Conservation (phyloP, 1,140 invertebrate species). For the Diabrotica virgifera region DNA sequence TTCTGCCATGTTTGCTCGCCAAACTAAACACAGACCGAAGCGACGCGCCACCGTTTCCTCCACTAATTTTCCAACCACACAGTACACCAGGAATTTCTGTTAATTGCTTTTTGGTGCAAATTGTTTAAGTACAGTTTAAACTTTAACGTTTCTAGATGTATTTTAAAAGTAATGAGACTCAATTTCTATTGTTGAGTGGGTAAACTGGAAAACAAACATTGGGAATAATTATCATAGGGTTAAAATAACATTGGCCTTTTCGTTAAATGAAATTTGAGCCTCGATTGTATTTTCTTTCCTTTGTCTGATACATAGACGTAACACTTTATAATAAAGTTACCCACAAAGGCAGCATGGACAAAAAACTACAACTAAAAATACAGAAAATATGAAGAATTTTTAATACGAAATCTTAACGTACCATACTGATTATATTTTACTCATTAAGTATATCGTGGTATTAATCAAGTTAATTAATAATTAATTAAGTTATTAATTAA, state of each 20-base stretch:
- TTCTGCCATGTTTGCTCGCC: slow-evolving; percentile 1
- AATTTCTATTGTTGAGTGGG: not conserved
- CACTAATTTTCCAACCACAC: slow-evolving; percentile 2
- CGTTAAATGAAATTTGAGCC: not conserved
- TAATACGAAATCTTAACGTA: too few relatives aligned
- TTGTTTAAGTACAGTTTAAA: not conserved
- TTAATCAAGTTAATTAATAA: too few relatives aligned
- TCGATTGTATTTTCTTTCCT: not conserved
- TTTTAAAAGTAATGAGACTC: not conserved
- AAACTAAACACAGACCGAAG: not conserved
- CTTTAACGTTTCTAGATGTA: not conserved
- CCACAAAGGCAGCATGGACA: too few relatives aligned
- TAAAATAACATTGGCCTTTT: not conserved
- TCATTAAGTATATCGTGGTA: too few relatives aligned
- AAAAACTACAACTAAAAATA: too few relatives aligned
- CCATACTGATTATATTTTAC: too few relatives aligned
- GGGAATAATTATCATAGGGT: not conserved
- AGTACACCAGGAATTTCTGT: not conserved
- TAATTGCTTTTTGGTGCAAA: slow-evolving; percentile 2
- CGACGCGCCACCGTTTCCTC: not conserved
- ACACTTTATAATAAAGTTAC: too few relatives aligned
- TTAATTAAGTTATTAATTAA: too few relatives aligned
- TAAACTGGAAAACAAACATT: not conserved
- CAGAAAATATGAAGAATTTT: too few relatives aligned
- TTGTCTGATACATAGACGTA: too few relatives aligned